These are phyloP conservation scores for Lampris incognitus DNA, from an alignment of 2,113 vertebrate genomes.

Conservation along the genomic window DNA sequence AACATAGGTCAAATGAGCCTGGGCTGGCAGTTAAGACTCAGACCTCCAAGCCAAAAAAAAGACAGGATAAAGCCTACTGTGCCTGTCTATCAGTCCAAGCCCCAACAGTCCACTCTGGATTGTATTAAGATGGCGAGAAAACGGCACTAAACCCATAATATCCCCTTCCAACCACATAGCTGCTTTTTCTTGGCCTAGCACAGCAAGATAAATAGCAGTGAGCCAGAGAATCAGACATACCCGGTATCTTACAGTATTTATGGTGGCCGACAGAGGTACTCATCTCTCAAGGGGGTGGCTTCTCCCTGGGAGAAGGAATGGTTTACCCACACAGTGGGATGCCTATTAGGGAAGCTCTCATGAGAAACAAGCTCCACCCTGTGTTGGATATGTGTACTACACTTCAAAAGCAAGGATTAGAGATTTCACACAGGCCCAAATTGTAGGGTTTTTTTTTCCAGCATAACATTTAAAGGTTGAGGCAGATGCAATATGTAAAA, in stretches of 20 bases:
- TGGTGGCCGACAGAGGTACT: slow-evolving; percentile 49
- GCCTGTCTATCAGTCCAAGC: neutral
- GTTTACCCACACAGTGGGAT: slow-evolving; percentile 55
- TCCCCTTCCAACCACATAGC: neutral
- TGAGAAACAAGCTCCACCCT: slow-evolving; percentile 76
- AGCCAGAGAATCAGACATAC: neutral
- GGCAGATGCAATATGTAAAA: neutral
- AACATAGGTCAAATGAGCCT: neutral
- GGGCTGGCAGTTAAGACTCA: neutral
- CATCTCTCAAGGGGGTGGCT: slow-evolving; percentile 52
- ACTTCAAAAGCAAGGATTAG: neutral
- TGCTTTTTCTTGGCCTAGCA: neutral
- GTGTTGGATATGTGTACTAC: slow-evolving; percentile 64
- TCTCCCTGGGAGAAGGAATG: slow-evolving; percentile 38
- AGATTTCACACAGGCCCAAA: too few relatives aligned
- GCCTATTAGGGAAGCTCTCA: slow-evolving; percentile 37
- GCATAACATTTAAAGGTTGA: too few relatives aligned
- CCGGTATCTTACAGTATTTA: slow-evolving; percentile 53
- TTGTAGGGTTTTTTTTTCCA: too few relatives aligned
- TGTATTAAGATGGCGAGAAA: neutral
- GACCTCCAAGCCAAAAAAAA: neutral
- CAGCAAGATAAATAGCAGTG: slow-evolving; percentile 19
- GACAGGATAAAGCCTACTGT: neutral
- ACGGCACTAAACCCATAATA: slow-evolving; percentile 7
- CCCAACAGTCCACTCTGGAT: neutral